A percentile compares a stretch with the other conserved stretches of the same genome.
Evolutionary conservation across 2,888 invertebrate species (phyloP).

Genomic region (Gryllus longicercus): DNA sequence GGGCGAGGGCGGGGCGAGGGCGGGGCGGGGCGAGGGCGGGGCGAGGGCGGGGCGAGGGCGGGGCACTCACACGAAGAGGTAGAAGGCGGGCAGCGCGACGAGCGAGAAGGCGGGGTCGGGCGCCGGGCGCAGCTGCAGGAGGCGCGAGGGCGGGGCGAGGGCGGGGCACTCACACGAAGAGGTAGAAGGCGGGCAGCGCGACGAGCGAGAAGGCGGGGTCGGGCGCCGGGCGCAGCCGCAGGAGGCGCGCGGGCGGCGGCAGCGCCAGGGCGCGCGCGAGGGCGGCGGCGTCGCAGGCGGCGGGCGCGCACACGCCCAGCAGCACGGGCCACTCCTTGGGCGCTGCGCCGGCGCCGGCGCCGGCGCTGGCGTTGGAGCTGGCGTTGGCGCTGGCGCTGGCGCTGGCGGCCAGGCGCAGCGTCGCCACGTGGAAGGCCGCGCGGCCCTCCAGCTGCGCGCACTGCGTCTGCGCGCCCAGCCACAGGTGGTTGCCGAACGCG

Average conservation of each 20-base stretch:
- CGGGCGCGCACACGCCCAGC: constrained; percentile 71
- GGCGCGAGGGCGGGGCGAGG: too few species aligned
- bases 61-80: too few species aligned
- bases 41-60: too few species aligned
- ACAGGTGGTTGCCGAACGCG: constrained; percentile 75
- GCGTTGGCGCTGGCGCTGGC: not conserved
- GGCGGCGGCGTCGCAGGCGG: constrained; percentile 59
- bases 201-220: constrained; percentile 26
- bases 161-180: constrained; percentile 23
- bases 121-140: too few species aligned
- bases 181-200: constrained; percentile 25
- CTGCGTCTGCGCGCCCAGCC: constrained; percentile 69
- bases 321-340: constrained; percentile 62
- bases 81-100: too few species aligned
- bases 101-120: too few species aligned
- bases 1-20: too few species aligned
- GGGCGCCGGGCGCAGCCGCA: constrained; percentile 26
- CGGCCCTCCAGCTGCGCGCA: constrained; percentile 61
- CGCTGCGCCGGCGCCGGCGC: not conserved
- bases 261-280: constrained; percentile 49
- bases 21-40: too few species aligned
- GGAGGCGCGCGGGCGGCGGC: not conserved
- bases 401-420: not conserved
- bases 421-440: not conserved
- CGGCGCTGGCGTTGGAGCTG: too few species aligned